Conservation (phyloP, 2,888 invertebrate genomes). For the Acrocera orbiculus region DNA sequence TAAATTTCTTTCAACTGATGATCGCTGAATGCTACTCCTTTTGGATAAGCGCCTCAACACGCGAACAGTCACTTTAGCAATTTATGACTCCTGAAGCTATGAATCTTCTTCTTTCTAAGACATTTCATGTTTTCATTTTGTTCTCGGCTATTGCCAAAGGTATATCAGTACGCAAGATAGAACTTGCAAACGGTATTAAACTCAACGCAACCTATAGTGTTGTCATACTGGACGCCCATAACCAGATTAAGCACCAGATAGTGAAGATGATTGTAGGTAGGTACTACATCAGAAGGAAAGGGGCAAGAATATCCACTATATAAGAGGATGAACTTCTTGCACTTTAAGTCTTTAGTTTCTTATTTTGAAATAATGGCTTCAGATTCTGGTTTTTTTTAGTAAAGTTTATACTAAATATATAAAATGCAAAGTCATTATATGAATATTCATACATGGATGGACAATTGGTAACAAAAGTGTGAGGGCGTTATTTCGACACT, state of each 20-base stretch:
- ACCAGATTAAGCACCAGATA: slow-evolving; percentile 10
- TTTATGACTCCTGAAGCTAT: not conserved
- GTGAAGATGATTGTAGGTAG: too few relatives aligned
- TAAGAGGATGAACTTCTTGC: too few relatives aligned
- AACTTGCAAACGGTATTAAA: slow-evolving; percentile 7
- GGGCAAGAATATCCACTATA: too few relatives aligned
- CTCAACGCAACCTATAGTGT: slow-evolving; percentile 6
- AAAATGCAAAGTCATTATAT: too few relatives aligned
- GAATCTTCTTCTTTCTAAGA: not conserved
- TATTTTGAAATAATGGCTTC: too few relatives aligned
- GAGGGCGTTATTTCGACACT: too few relatives aligned
- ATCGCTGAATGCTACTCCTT: slow-evolving; percentile 3
- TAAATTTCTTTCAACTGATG: not conserved
- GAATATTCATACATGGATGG: too few relatives aligned
- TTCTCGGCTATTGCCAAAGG: not conserved
- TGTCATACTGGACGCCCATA: slow-evolving; percentile 8
- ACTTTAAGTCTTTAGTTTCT: too few relatives aligned
- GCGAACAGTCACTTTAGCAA: slow-evolving; percentile 1
- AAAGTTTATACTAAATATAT: too few relatives aligned
- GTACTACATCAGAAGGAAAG: too few relatives aligned
- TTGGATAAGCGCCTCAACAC: slow-evolving; percentile 4
- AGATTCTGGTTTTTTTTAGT: too few relatives aligned
- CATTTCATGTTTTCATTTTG: not conserved
- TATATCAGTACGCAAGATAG: slow-evolving; percentile 2
- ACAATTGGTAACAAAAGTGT: too few relatives aligned